Conservation (phyloP, 1,140 invertebrate species). For the Drosophila dunni region DNA sequence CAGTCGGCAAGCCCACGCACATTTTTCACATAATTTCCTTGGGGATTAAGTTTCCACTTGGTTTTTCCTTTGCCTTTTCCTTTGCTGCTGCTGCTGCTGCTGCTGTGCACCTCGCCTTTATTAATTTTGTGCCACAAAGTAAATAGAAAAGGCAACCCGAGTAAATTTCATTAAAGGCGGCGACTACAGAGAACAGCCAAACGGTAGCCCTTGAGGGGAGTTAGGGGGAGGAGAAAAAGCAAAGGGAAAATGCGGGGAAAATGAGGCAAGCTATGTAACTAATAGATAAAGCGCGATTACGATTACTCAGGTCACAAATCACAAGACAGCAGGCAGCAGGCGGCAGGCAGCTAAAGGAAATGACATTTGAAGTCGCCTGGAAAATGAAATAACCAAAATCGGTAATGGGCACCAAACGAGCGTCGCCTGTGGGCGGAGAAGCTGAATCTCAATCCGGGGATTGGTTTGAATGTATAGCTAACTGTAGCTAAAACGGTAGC, state of each 20-base stretch:
- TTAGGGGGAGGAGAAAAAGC: neutral
- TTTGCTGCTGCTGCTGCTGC: constrained; percentile 16
- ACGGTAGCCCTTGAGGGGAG: neutral
- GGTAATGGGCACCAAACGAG: constrained; percentile 42
- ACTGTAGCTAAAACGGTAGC: neutral
- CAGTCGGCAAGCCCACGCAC: constrained; percentile 58
- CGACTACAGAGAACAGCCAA: constrained; percentile 22
- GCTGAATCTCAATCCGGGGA: neutral
- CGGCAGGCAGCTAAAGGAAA: constrained; percentile 51
- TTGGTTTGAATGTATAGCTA: neutral
- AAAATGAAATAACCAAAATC: constrained; percentile 78
- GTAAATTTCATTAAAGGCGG: constrained; percentile 77
- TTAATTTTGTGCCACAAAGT: constrained; percentile 79
- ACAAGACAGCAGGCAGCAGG: constrained; percentile 46
- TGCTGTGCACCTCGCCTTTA: constrained; percentile 62
- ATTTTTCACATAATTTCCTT: constrained; percentile 82
- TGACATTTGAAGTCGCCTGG: constrained; percentile 76
- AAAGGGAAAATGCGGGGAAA: constrained; percentile 12
- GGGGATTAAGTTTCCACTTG: constrained; percentile 81
- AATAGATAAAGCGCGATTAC: constrained; percentile 77
- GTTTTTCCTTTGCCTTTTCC: constrained; percentile 44
- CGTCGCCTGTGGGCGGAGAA: constrained; percentile 12
- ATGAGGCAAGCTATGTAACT: constrained; percentile 59
- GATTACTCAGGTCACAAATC: constrained; percentile 75
- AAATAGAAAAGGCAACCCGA: constrained; percentile 72